Evolutionary conservation across 2,113 vertebrate species (phyloP).

Genomic region (Anoura caudifer): DNA sequence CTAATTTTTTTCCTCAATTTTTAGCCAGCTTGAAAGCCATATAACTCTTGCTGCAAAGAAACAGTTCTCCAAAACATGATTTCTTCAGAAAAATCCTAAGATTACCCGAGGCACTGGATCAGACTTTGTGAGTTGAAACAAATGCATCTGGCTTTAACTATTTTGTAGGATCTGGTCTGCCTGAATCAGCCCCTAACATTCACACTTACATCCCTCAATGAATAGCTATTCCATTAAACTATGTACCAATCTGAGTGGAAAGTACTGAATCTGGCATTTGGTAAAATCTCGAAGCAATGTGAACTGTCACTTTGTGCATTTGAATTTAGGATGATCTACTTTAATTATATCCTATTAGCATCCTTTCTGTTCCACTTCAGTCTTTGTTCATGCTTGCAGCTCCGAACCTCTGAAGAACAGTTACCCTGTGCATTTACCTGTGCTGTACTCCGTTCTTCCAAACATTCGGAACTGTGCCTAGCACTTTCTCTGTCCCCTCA

Average conservation of each 20-base stretch:
- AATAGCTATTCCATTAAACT: neutral
- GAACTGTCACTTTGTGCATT: neutral
- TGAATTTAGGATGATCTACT: neutral
- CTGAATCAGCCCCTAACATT: neutral
- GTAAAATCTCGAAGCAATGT: neutral
- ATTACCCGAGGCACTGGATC: constrained; percentile 17
- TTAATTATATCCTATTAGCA: neutral
- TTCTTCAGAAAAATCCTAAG: constrained; percentile 34
- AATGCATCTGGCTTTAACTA: neutral
- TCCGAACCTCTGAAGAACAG: neutral
- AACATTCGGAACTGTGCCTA: neutral
- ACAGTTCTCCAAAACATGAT: neutral
- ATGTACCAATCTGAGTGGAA: neutral
- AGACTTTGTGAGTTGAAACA: neutral
- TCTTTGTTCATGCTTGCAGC: neutral
- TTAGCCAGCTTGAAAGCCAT: neutral
- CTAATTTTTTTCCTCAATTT: neutral
- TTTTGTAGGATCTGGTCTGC: neutral
- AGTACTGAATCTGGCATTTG: neutral
- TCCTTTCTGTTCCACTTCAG: neutral
- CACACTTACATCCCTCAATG: neutral
- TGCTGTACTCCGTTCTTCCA: neutral
- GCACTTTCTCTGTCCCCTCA: neutral
- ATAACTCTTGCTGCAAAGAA: neutral
- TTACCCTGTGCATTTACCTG: neutral